Percentiles rank a stretch among this genome's conserved stretches.
Evolutionary conservation across 2,888 invertebrate species (phyloP).

Genomic region (Bedellia somnulentella): DNA sequence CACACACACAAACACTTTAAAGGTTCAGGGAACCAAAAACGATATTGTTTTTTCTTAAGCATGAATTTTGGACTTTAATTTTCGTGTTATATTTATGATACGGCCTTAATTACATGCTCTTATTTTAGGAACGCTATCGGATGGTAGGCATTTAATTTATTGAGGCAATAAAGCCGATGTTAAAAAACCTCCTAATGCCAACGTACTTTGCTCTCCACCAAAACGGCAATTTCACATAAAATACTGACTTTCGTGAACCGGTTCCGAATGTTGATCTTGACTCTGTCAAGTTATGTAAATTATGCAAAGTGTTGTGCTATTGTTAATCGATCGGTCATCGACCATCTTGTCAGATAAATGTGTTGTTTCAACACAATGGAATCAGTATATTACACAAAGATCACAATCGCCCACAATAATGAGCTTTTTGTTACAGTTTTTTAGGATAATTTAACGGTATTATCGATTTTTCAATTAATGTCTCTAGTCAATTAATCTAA

Average conservation of each 20-base stretch:
- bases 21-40: no score
- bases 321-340: constrained; percentile 43
- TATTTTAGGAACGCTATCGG: no score
- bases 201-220: constrained; percentile 9
- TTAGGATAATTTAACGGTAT: constrained; percentile 28
- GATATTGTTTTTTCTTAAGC: no score
- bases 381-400: no score
- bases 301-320: constrained; percentile 37
- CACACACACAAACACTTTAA: no score
- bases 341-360: constrained; percentile 24
- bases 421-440: not conserved
- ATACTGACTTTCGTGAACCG: constrained; percentile 32
- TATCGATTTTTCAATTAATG: constrained; percentile 21
- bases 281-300: constrained; percentile 55
- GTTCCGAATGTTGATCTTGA: constrained; percentile 38
- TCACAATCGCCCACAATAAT: constrained; percentile 17
- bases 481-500: constrained; percentile 31
- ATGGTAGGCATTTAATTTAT: no score
- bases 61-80: no score
- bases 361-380: no score
- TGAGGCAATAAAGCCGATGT: no score
- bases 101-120: no score
- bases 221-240: constrained; percentile 18
- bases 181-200: no score
- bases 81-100: no score